These are phyloP conservation scores for Drosophila ananassae DNA, from an alignment of 1,140 invertebrate genomes.

Conservation along the genomic window DNA sequence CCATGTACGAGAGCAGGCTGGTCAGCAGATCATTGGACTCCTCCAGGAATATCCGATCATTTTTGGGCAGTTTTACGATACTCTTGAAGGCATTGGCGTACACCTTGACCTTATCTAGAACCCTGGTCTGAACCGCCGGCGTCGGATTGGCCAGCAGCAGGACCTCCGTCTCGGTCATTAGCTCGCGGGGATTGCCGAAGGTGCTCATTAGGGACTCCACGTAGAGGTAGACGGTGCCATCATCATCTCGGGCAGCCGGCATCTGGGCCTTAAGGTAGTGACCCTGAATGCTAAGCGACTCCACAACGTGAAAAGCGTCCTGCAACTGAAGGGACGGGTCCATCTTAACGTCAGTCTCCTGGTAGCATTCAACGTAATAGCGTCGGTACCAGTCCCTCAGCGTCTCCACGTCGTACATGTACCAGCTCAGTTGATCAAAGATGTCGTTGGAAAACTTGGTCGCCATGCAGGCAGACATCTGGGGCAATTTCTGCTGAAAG, in stretches of 20 bases:
- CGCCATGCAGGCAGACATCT: conserved; percentile 70
- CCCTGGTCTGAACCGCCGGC: conserved; percentile 25
- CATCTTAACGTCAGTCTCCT: conserved; percentile 57
- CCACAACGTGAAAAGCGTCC: conserved; percentile 23
- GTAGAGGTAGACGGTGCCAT: conserved; percentile 52
- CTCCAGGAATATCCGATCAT: conserved; percentile 63
- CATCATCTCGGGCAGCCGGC: conserved; percentile 39
- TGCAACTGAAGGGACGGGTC: conserved; percentile 18
- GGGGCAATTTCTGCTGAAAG: conserved; percentile 66
- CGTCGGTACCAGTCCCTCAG: conserved; percentile 58
- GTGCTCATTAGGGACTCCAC: conserved; percentile 62
- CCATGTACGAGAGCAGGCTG: conserved; percentile 45
- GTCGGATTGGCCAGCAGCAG: conserved; percentile 59
- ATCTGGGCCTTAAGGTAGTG: conserved; percentile 55
- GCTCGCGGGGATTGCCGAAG: conserved; percentile 42
- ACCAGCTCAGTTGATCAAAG: conserved; percentile 70
- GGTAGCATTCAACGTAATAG: conserved; percentile 59
- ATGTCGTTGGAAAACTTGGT: conserved; percentile 42
- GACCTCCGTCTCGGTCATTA: conserved; percentile 54
- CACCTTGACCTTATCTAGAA: conserved; percentile 63
- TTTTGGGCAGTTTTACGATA: conserved; percentile 60
- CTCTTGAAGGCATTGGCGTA: conserved; percentile 65
- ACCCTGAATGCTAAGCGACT: conserved; percentile 58
- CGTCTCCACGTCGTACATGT: conserved; percentile 67
- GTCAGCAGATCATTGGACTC: conserved; percentile 48